phyloP scores from a whole-genome alignment of 2,113 vertebrate genomes.

The Uropsilus gracilis region DNA sequence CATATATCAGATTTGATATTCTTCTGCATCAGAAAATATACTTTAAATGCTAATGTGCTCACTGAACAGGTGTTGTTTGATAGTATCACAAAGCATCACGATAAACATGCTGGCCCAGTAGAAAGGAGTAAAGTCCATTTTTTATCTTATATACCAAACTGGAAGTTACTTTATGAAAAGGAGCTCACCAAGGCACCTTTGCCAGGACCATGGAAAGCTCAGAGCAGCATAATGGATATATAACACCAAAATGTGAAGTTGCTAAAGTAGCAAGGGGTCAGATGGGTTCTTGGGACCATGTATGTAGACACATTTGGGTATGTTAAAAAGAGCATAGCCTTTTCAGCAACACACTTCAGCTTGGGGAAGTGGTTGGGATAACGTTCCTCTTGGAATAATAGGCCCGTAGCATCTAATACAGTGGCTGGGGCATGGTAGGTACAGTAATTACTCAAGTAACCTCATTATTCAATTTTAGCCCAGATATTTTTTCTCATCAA shows the following conservation, averaged over 20 bases:
- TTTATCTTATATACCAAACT: conserved; percentile 30
- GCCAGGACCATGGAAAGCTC: neutral
- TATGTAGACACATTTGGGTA: neutral
- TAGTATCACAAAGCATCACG: conserved; percentile 24
- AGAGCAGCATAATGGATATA: neutral
- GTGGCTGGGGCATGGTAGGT: neutral
- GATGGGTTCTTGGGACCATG: neutral
- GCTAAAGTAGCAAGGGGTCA: neutral
- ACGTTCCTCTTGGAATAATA: neutral
- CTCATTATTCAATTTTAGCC: too few species aligned
- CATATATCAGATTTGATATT: conserved; percentile 63
- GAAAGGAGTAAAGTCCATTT: conserved; percentile 42
- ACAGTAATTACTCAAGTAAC: too few species aligned
- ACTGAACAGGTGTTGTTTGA: conserved; percentile 42
- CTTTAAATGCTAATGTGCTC: conserved; percentile 67
- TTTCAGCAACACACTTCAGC: neutral
- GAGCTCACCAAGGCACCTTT: neutral
- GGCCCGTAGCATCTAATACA: neutral
- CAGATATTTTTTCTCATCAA: too few species aligned
- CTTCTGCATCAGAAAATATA: conserved; percentile 57
- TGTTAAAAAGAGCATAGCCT: neutral
- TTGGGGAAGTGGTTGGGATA: neutral
- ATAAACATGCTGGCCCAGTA: conserved; percentile 14
- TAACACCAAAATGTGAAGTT: neutral
- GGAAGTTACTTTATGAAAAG: conserved; percentile 18